These are phyloP conservation scores for Ophioderma brevispina DNA, from an alignment of 35 echinoderm and acorn worm species.

Conservation along the genomic window DNA sequence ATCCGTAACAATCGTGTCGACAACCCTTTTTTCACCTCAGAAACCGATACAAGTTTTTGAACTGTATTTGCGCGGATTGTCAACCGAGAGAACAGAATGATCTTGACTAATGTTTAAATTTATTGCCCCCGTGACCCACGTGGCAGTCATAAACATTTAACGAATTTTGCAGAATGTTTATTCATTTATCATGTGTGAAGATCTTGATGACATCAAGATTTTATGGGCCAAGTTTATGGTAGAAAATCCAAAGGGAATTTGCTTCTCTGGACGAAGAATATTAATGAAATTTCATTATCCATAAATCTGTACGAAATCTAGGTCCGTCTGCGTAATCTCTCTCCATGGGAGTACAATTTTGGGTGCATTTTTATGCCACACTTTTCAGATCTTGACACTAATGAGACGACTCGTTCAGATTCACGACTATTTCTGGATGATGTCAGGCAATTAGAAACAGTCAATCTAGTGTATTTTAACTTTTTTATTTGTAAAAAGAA, in stretches of 20 bases:
- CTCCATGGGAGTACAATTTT: background rate
- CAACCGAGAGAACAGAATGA: no score
- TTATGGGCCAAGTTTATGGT: background rate
- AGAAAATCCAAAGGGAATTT: no score
- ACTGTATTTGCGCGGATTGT: no score
- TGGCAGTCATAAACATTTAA: background rate
- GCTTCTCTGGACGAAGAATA: background rate
- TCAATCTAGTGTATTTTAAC: background rate
- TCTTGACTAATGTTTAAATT: no score
- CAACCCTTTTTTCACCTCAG: no score
- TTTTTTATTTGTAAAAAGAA: background rate
- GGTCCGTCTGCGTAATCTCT: background rate
- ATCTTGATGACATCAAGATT: background rate
- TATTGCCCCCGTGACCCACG: no score
- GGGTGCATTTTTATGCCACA: background rate
- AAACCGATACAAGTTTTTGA: no score
- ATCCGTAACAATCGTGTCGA: no score
- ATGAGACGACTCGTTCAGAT: background rate
- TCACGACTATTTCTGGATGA: no score
- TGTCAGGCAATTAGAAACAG: background rate
- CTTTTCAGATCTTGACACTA: background rate
- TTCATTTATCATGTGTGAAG: slow-evolving; percentile 1
- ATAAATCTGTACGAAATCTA: background rate
- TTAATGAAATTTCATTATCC: background rate
- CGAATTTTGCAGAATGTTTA: background rate